Conservation (phyloP, 2,113 vertebrate species). For the Notothenia rossii region DNA sequence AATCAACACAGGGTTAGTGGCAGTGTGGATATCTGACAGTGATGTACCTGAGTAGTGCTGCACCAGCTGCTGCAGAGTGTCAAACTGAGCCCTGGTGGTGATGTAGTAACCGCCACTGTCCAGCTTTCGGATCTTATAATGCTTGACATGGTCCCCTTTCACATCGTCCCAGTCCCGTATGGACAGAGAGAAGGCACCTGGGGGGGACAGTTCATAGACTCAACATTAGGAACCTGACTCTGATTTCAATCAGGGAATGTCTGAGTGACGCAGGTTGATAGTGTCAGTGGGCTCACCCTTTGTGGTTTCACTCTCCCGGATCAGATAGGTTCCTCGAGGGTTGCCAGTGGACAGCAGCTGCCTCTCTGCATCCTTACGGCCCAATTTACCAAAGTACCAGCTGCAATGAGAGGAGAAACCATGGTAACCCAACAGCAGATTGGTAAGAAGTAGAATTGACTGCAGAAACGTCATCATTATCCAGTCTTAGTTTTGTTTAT, state of each 20-base stretch:
- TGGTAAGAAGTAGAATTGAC: too few relatives aligned
- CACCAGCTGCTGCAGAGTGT: slow-evolving; percentile 95
- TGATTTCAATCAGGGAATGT: neutral
- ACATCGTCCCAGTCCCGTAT: slow-evolving; percentile 98
- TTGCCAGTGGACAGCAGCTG: slow-evolving; percentile 95
- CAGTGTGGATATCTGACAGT: neutral
- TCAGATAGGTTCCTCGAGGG: slow-evolving; percentile 94
- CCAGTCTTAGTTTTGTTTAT: neutral
- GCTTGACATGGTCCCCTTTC: slow-evolving; percentile 98
- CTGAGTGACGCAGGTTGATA: neutral
- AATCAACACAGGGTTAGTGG: neutral
- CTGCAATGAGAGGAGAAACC: slow-evolving; percentile 63
- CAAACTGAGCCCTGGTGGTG: slow-evolving; percentile 97
- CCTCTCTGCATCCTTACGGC: slow-evolving; percentile 97
- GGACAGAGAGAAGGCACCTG: slow-evolving; percentile 98
- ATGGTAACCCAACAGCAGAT: neutral
- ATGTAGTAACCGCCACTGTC: slow-evolving; percentile 99
- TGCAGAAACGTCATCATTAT: neutral
- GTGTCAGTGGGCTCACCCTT: slow-evolving; percentile 87
- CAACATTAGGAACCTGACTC: neutral
- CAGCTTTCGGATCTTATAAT: slow-evolving; percentile 99
- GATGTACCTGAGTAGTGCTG: slow-evolving; percentile 95
- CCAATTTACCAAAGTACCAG: slow-evolving; percentile 99
- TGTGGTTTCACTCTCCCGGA: slow-evolving; percentile 98
- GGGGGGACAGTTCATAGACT: neutral